These are phyloP conservation scores for Loripinus fragilis DNA, from an alignment of 2,888 invertebrate genomes.

Conservation along the genomic window DNA sequence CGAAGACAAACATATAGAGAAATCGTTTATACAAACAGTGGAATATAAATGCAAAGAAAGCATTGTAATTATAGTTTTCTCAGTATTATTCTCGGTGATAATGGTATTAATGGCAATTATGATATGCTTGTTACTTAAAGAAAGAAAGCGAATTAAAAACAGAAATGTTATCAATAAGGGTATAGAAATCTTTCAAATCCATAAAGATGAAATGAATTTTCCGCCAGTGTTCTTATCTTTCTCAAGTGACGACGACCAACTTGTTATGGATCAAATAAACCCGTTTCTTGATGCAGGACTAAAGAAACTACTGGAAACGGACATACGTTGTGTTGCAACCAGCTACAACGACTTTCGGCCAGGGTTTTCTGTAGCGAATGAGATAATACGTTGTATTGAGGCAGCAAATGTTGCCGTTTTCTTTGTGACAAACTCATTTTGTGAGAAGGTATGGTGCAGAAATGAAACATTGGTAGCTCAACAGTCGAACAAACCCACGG, in stretches of 20 bases:
- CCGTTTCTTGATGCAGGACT: not conserved
- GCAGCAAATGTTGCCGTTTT: not conserved
- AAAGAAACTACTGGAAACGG: not conserved
- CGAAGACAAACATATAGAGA: not conserved
- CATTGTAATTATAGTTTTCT: not conserved
- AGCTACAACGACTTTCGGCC: not conserved
- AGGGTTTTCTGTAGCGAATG: not conserved
- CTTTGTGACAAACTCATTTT: not conserved
- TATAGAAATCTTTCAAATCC: not conserved
- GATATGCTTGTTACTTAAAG: not conserved
- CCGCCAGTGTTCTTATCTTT: not conserved
- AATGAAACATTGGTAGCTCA: not conserved
- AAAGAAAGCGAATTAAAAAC: not conserved
- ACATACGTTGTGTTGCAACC: not conserved
- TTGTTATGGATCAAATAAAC: not conserved
- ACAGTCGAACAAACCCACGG: not conserved
- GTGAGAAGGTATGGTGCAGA: conserved; percentile 5
- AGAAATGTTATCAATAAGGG: not conserved
- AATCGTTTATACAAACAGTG: not conserved
- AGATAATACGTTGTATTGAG: conserved; percentile 2
- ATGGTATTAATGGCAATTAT: not conserved
- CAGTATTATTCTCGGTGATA: not conserved
- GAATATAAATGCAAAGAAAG: not conserved
- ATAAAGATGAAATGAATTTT: not conserved
- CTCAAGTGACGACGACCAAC: not conserved